Conservation (phyloP, 2,797 vertebrate genomes). For the Chloroceryle inda region DNA sequence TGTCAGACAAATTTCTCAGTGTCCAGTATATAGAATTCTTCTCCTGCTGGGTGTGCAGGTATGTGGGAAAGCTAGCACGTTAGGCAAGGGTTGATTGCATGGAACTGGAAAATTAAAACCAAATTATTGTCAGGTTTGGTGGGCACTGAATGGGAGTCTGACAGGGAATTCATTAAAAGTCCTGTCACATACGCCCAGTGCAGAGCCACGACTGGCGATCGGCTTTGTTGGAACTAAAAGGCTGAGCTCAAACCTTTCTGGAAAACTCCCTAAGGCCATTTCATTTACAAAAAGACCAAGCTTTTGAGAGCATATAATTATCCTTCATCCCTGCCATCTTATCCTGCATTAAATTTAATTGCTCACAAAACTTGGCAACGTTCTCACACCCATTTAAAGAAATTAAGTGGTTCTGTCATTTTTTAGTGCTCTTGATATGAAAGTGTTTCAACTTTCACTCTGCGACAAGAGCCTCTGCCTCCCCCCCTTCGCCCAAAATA, state of each 20-base stretch:
- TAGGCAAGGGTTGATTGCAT: background rate
- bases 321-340: slow-evolving; percentile 59
- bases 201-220: background rate
- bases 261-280: slow-evolving; percentile 67
- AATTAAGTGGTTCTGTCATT: slow-evolving; percentile 73
- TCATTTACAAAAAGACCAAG: slow-evolving; percentile 67
- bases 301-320: slow-evolving; percentile 74
- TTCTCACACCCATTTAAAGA: slow-evolving; percentile 65
- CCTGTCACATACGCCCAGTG: background rate
- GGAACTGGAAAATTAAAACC: background rate
- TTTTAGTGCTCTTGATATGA: slow-evolving; percentile 63
- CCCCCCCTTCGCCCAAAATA: slow-evolving; percentile 30
- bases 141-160: background rate
- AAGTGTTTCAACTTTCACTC: slow-evolving; percentile 52
- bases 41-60: background rate
- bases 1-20: background rate
- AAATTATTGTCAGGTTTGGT: background rate
- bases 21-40: background rate
- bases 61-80: background rate
- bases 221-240: slow-evolving; percentile 28
- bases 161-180: slow-evolving; percentile 18
- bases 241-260: slow-evolving; percentile 54
- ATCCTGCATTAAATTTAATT: slow-evolving; percentile 73
- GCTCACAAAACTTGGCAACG: slow-evolving; percentile 61
- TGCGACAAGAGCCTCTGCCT: slow-evolving; percentile 42